These are phyloP conservation scores for Lampris megalopsis DNA, from an alignment of 2,113 vertebrate genomes.

Conservation along the genomic window DNA sequence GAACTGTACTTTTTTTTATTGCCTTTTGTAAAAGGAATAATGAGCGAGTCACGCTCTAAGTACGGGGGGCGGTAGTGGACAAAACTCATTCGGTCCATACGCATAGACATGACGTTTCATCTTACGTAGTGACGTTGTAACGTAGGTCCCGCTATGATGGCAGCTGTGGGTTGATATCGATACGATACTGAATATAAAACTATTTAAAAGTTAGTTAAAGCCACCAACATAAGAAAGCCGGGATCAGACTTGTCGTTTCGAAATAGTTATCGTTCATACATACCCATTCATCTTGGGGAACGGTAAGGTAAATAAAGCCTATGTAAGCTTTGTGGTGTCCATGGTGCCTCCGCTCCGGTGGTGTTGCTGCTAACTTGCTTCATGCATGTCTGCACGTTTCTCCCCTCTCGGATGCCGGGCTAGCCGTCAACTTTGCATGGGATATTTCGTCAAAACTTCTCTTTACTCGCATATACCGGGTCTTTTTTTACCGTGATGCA, in stretches of 20 bases:
- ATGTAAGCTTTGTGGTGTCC: slow-evolving; percentile 54
- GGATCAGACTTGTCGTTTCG: slow-evolving; percentile 51
- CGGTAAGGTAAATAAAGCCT: slow-evolving; percentile 78
- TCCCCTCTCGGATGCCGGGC: neutral
- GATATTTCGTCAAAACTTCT: neutral
- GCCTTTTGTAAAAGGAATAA: no score
- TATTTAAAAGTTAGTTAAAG: slow-evolving; percentile 80
- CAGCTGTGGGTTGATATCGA: slow-evolving; percentile 80
- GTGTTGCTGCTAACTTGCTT: slow-evolving; percentile 22
- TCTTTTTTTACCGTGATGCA: neutral
- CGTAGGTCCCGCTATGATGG: slow-evolving; percentile 75
- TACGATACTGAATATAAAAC: slow-evolving; percentile 73
- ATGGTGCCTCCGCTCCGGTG: slow-evolving; percentile 35
- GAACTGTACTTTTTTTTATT: no score
- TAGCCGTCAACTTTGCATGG: neutral
- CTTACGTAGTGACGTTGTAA: slow-evolving; percentile 70
- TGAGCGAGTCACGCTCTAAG: no score
- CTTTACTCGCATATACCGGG: no score
- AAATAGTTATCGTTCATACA: slow-evolving; percentile 68
- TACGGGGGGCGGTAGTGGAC: neutral
- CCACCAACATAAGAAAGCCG: slow-evolving; percentile 54
- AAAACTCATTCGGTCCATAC: no score
- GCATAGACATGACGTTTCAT: slow-evolving; percentile 42
- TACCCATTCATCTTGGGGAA: slow-evolving; percentile 70
- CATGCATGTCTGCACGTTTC: slow-evolving; percentile 19